phyloP scores from a whole-genome alignment of 2,113 vertebrate species.

The Sinocyclocheilus anshuiensis region DNA sequence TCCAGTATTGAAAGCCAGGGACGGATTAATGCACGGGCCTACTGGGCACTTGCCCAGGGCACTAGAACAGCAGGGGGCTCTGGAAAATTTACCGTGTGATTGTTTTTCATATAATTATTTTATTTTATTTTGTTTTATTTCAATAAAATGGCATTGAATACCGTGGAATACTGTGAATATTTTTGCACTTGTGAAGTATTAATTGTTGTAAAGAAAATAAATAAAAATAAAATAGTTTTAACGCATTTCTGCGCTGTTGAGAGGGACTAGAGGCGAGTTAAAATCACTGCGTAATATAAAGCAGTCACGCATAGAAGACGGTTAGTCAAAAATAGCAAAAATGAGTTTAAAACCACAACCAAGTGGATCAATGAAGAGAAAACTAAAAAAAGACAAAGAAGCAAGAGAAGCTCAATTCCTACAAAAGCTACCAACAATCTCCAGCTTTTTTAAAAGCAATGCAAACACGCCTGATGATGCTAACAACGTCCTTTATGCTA shows the following conservation, averaged over 20 bases:
- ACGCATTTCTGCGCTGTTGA: neutral
- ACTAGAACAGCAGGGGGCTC: too few species aligned
- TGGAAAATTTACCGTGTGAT: too few species aligned
- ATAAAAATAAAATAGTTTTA: neutral
- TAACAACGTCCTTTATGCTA: neutral
- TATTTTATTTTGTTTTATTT: too few species aligned
- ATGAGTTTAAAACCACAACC: neutral
- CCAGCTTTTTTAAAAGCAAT: neutral
- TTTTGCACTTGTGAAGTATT: too few species aligned
- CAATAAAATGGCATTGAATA: too few species aligned
- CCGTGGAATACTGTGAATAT: too few species aligned
- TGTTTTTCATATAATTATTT: too few species aligned
- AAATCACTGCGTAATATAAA: neutral
- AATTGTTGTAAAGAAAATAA: neutral
- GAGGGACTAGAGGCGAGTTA: neutral
- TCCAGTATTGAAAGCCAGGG: neutral
- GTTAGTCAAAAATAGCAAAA: neutral
- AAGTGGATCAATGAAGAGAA: neutral
- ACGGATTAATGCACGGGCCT: too few species aligned
- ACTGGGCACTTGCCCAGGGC: too few species aligned
- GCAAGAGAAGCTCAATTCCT: neutral
- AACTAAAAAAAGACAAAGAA: neutral
- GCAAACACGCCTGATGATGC: neutral
- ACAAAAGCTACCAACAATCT: neutral
- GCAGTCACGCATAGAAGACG: neutral